Evolutionary conservation across 2,888 invertebrate genomes (phyloP).

Genomic region (Lacanobia oleracea): DNA sequence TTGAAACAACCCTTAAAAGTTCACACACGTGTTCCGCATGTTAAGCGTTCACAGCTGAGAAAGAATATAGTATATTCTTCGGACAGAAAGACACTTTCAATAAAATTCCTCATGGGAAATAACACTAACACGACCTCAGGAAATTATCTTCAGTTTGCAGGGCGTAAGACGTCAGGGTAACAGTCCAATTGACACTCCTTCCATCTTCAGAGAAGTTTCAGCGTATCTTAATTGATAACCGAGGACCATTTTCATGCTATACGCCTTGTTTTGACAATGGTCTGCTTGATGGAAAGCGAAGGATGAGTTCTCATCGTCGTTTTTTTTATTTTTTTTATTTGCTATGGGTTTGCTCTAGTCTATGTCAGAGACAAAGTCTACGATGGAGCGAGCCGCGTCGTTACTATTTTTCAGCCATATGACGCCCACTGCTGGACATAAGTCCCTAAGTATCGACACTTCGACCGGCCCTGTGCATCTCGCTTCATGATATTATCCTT

Average conservation of each 20-base stretch:
- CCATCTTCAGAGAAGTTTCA: neutral
- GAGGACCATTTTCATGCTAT: neutral
- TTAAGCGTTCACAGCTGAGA: constrained; percentile 30
- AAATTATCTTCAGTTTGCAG: constrained; percentile 68
- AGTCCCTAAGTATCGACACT: no score
- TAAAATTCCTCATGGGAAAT: constrained; percentile 73
- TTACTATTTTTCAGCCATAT: no score
- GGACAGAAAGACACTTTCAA: constrained; percentile 66
- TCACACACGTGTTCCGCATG: constrained; percentile 38
- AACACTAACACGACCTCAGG: constrained; percentile 67
- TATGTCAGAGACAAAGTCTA: no score
- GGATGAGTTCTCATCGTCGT: neutral
- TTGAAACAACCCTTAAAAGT: constrained; percentile 34
- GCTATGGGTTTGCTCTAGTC: no score
- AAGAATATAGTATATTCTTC: constrained; percentile 27
- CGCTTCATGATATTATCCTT: no score
- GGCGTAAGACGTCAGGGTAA: constrained; percentile 51
- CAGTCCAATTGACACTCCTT: constrained; percentile 50
- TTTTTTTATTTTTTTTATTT: no score
- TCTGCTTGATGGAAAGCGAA: neutral
- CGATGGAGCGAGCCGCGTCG: no score
- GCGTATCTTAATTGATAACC: neutral
- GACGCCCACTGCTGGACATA: no score
- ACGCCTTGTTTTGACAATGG: neutral
- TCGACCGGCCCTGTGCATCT: no score